Evolutionary conservation across 1,140 invertebrate genomes (phyloP).

Genomic region (Drosophila truncata): DNA sequence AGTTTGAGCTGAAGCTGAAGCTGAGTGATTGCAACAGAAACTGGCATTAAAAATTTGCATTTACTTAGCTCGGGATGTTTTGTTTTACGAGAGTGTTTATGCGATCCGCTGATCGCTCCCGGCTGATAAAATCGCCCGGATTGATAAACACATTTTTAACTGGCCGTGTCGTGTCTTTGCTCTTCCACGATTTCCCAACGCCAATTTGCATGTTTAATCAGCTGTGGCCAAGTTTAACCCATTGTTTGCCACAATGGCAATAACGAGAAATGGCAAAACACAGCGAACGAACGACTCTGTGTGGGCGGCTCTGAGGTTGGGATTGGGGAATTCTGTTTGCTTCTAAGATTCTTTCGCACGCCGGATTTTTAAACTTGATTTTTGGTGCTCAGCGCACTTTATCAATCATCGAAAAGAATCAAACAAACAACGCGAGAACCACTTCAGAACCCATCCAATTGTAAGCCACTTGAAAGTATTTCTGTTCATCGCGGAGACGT

Average conservation of each 20-base stretch:
- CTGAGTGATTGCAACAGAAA: slow-evolving; percentile 60
- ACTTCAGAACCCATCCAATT: slow-evolving; percentile 76
- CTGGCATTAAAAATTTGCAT: slow-evolving; percentile 45
- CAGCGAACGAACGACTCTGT: slow-evolving; percentile 18
- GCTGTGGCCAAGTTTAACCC: slow-evolving; percentile 66
- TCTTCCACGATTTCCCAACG: slow-evolving; percentile 75
- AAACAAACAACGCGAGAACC: slow-evolving; percentile 42
- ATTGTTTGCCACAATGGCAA: slow-evolving; percentile 64
- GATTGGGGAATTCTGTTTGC: slow-evolving; percentile 31
- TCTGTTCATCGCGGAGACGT: slow-evolving; percentile 46
- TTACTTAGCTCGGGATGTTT: slow-evolving; percentile 46
- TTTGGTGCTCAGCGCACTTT: slow-evolving; percentile 49
- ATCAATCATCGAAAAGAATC: slow-evolving; percentile 51
- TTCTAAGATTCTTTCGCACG: slow-evolving; percentile 70
- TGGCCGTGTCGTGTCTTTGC: slow-evolving; percentile 66
- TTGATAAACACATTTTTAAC: slow-evolving; percentile 75
- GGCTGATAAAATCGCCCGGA: slow-evolving; percentile 67
- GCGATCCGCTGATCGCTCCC: slow-evolving; percentile 47
- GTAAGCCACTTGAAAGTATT: slow-evolving; percentile 65
- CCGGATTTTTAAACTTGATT: slow-evolving; percentile 20
- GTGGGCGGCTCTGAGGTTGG: slow-evolving; percentile 53
- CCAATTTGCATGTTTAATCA: slow-evolving; percentile 80
- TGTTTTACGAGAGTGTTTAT: slow-evolving; percentile 46
- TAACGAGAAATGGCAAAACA: slow-evolving; percentile 36
- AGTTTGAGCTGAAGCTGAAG: neutral